Conservation (phyloP, 2,113 vertebrate species). For the Gnathonemus echidnorhynchus region DNA sequence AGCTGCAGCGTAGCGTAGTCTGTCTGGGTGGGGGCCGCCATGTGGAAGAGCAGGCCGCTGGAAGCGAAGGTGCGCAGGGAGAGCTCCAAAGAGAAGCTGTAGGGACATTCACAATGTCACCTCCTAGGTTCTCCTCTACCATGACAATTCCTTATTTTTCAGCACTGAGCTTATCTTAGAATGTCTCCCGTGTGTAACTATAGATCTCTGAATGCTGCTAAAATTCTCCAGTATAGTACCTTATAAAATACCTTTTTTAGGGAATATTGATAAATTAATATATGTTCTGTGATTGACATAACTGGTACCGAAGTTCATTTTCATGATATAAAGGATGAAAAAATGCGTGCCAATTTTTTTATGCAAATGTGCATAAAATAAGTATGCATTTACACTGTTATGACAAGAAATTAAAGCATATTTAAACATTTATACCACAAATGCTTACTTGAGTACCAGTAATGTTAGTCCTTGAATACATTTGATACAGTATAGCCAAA, state of each 20-base stretch:
- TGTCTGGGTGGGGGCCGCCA: slow-evolving; percentile 75
- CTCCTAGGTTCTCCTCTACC: background rate
- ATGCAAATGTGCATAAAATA: background rate
- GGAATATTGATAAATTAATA: background rate
- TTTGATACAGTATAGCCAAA: background rate
- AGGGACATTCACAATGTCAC: slow-evolving; percentile 18
- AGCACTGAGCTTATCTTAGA: background rate
- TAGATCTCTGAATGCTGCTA: background rate
- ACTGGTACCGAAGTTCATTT: background rate
- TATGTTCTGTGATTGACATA: background rate
- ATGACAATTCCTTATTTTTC: background rate
- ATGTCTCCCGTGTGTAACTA: background rate
- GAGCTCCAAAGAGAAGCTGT: slow-evolving; percentile 72
- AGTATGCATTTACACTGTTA: background rate
- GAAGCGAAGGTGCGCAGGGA: slow-evolving; percentile 69
- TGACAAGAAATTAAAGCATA: background rate
- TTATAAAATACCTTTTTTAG: background rate
- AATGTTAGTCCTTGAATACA: background rate
- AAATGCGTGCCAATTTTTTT: background rate
- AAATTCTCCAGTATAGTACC: background rate
- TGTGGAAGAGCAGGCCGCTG: slow-evolving; percentile 74
- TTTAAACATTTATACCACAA: background rate
- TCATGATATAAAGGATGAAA: background rate
- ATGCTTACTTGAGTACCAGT: background rate
- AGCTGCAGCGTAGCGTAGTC: slow-evolving; percentile 77